Conservation (phyloP, 2,888 invertebrate genomes). For the Alitta virens region DNA sequence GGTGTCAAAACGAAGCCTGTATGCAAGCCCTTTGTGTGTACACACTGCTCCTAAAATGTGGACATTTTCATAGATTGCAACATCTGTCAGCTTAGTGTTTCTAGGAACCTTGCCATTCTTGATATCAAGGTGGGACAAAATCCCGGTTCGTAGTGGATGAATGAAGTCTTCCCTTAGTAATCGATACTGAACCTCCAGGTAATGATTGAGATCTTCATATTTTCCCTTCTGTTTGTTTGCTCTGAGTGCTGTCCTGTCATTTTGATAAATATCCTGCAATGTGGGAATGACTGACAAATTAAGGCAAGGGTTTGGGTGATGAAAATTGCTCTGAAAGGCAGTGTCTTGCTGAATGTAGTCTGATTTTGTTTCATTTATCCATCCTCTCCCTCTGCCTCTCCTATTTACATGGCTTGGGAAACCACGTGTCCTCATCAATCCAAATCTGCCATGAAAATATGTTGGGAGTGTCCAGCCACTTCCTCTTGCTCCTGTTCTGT, state of each 20-base stretch:
- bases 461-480: too few relatives aligned
- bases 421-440: too few relatives aligned
- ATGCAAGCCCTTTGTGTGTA: conserved; percentile 32
- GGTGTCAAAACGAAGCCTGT: conserved; percentile 28
- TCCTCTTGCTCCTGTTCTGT: too few relatives aligned
- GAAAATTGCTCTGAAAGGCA: too few relatives aligned
- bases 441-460: too few relatives aligned
- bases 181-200: conserved; percentile 76
- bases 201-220: conserved; percentile 67
- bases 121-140: conserved; percentile 55
- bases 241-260: conserved; percentile 58
- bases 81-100: background rate
- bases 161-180: conserved; percentile 79
- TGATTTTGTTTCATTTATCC: too few relatives aligned
- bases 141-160: conserved; percentile 69
- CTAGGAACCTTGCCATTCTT: background rate
- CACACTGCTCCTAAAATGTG: conserved; percentile 30
- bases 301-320: too few relatives aligned
- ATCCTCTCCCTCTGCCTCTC: too few relatives aligned
- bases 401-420: too few relatives aligned
- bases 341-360: too few relatives aligned
- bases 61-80: conserved; percentile 37
- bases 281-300: conserved; percentile 47
- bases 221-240: conserved; percentile 66
- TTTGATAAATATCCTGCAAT: conserved; percentile 44